Conservation (phyloP, 2,888 invertebrate species). For the Meta bourneti region DNA sequence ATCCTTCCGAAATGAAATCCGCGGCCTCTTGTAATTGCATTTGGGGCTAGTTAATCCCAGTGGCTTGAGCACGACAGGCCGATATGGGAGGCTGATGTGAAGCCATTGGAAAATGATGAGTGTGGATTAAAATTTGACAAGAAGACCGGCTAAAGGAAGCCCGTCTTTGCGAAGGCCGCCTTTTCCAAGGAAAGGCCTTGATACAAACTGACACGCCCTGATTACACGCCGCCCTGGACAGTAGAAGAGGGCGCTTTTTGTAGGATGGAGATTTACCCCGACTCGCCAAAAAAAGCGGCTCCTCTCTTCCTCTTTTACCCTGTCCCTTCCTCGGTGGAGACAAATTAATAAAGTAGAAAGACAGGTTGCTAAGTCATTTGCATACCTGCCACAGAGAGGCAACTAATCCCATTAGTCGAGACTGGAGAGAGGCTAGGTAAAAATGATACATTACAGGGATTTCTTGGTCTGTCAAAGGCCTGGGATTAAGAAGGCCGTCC, state of each 20-base stretch:
- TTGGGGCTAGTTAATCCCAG: constrained; percentile 77
- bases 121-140: constrained; percentile 77
- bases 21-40: constrained; percentile 77
- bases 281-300: constrained; percentile 41
- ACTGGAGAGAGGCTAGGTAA: constrained; percentile 75
- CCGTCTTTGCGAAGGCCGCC: constrained; percentile 75
- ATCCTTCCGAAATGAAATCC: constrained; percentile 77
- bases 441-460: constrained; percentile 77
- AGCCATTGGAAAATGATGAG: constrained; percentile 77
- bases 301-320: constrained; percentile 5
- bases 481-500: constrained; percentile 72
- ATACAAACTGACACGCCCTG: constrained; percentile 77
- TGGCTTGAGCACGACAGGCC: constrained; percentile 76
- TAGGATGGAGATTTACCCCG: constrained; percentile 64
- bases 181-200: constrained; percentile 71
- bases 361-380: constrained; percentile 77
- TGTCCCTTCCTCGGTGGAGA: constrained; percentile 69
- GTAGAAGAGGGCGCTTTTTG: constrained; percentile 71
- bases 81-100: constrained; percentile 77
- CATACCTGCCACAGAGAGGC: constrained; percentile 75
- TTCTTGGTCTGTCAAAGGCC: constrained; percentile 76
- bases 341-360: constrained; percentile 77
- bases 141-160: constrained; percentile 77
- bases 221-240: constrained; percentile 75
- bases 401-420: constrained; percentile 73